phyloP scores from a whole-genome alignment of 2,797 vertebrate species.

The Leptoclinus maculatus region DNA sequence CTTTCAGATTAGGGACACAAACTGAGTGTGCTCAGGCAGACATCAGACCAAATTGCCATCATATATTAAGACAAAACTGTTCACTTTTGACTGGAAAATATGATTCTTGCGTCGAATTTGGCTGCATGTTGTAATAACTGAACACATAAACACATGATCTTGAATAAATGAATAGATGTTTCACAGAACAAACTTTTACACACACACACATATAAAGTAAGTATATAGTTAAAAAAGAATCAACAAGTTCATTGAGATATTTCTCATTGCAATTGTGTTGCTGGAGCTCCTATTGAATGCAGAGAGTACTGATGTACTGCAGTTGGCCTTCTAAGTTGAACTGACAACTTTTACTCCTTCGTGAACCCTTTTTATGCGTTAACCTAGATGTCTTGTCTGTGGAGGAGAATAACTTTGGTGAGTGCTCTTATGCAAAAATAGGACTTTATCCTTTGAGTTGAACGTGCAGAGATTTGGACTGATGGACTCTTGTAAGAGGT shows the following conservation, averaged over 20 bases:
- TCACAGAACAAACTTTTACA: neutral
- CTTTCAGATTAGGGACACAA: neutral
- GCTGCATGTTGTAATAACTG: neutral
- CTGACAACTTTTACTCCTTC: neutral
- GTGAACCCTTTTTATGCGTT: neutral
- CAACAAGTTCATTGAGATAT: neutral
- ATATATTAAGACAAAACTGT: neutral
- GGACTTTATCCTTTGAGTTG: conserved; percentile 68
- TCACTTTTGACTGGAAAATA: conserved; percentile 3
- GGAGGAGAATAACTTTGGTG: neutral
- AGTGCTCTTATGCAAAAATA: conserved; percentile 39
- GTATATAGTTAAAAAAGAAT: neutral
- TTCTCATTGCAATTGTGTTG: neutral
- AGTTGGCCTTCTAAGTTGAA: neutral
- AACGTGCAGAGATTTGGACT: conserved; percentile 61
- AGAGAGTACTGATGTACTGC: neutral
- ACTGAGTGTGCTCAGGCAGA: neutral
- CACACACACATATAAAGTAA: neutral
- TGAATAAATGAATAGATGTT: neutral
- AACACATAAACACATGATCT: neutral
- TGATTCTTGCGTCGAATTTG: neutral
- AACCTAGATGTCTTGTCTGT: neutral
- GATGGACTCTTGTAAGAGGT: conserved; percentile 63
- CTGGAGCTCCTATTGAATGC: neutral
- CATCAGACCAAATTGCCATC: conserved; percentile 1